A percentile compares a stretch with the other conserved stretches of the same genome.
Conservation (phyloP, 2,113 vertebrate genomes). For the Ailuropoda melanoleuca region DNA sequence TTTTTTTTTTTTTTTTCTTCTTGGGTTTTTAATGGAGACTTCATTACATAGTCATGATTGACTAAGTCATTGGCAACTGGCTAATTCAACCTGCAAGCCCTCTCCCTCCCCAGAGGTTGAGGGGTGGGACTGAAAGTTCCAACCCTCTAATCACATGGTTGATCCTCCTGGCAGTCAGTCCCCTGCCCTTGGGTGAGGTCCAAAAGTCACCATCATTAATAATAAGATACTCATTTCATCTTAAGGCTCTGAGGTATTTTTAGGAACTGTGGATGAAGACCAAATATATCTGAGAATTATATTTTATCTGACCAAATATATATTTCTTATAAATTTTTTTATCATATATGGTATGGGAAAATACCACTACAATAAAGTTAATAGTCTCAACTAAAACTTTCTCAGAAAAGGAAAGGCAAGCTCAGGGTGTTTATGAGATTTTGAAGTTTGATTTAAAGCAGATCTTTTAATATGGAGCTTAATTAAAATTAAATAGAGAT, state of each 20-base stretch:
- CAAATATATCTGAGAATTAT: not conserved
- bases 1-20: not conserved
- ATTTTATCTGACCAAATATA: not conserved
- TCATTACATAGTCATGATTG: not conserved
- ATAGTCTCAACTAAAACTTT: not conserved
- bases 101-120: not conserved
- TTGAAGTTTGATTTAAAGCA: slow-evolving; percentile 21
- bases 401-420: not conserved
- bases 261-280: not conserved
- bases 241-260: not conserved
- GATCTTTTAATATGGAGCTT: not conserved
- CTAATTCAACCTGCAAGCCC: not conserved
- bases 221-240: not conserved
- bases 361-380: not conserved
- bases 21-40: not conserved
- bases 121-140: not conserved
- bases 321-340: not conserved
- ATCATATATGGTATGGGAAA: not conserved
- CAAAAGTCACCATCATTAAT: not conserved
- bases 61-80: not conserved
- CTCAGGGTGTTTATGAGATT: not conserved
- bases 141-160: not conserved
- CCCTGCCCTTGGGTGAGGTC: not conserved
- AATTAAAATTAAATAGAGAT: not conserved
- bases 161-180: not conserved